phyloP scores from a whole-genome alignment of 2,888 invertebrate species.

The Incurvaria masculella region DNA sequence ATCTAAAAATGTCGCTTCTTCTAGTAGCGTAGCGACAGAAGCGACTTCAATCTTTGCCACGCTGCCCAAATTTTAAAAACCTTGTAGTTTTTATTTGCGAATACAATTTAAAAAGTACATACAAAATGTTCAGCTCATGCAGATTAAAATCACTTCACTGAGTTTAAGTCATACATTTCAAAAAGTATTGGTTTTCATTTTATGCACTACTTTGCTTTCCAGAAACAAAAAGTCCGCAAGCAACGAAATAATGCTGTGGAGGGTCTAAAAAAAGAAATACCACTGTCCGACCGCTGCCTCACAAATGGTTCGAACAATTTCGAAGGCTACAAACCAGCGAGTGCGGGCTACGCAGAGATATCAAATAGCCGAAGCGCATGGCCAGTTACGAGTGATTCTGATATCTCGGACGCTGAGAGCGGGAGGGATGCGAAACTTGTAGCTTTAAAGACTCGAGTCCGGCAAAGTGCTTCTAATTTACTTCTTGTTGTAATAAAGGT shows the following conservation, averaged over 20 bases:
- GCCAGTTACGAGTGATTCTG: conserved; percentile 63
- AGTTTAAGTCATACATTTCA: conserved; percentile 1
- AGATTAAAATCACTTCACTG: background rate
- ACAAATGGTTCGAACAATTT: conserved; percentile 43
- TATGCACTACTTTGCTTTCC: conserved; percentile 14
- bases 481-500: conserved; percentile 59
- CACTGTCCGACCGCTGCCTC: conserved; percentile 39
- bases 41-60: too few relatives aligned
- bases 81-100: too few relatives aligned
- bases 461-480: conserved; percentile 64
- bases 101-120: too few relatives aligned
- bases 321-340: conserved; percentile 41
- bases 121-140: background rate
- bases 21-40: too few relatives aligned
- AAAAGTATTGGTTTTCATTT: background rate
- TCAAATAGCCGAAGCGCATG: conserved; percentile 27
- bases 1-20: too few relatives aligned
- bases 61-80: too few relatives aligned
- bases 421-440: conserved; percentile 47
- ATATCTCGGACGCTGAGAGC: conserved; percentile 62
- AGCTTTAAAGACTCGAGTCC: conserved; percentile 57
- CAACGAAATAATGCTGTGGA: conserved; percentile 47
- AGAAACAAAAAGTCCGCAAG: conserved; percentile 50
- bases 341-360: conserved; percentile 35
- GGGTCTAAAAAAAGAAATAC: conserved; percentile 45